Conservation (phyloP, 2,888 invertebrate genomes). For the Eupithecia centaureata region DNA sequence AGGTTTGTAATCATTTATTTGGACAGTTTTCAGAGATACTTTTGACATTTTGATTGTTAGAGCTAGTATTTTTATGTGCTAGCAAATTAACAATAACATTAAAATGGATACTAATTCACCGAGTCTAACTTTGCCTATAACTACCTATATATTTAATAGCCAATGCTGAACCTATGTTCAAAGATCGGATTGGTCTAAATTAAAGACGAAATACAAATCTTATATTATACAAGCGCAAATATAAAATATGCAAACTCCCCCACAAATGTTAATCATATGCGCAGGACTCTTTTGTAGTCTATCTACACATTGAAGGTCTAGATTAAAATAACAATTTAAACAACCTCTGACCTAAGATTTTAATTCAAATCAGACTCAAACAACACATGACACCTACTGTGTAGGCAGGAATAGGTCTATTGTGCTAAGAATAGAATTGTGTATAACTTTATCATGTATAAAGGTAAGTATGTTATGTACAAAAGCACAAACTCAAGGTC, state of each 20-base stretch:
- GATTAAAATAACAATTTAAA: not conserved
- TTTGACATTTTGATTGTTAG: not conserved
- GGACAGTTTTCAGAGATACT: not conserved
- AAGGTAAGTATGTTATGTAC: constrained; percentile 22
- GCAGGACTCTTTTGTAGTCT: not conserved
- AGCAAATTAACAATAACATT: not conserved
- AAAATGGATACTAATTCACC: not conserved
- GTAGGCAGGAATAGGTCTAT: not conserved
- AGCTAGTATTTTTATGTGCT: not conserved
- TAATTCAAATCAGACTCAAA: not conserved
- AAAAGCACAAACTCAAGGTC: constrained; percentile 28
- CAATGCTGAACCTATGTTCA: too few species aligned
- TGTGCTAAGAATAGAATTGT: not conserved
- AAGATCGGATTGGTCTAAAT: not conserved
- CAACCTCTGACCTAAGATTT: not conserved
- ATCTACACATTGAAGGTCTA: not conserved
- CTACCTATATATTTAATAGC: too few species aligned
- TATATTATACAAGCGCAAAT: not conserved
- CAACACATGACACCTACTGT: not conserved
- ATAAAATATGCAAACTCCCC: not conserved
- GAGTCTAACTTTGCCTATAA: too few species aligned
- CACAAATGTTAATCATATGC: not conserved
- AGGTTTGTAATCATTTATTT: not conserved
- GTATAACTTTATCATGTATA: constrained; percentile 4
- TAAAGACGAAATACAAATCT: not conserved